Percentiles rank a stretch among this genome's conserved stretches.
These are phyloP conservation scores for Musca vetustissima DNA, from an alignment of 1,140 invertebrate genomes.

Conservation along the genomic window DNA sequence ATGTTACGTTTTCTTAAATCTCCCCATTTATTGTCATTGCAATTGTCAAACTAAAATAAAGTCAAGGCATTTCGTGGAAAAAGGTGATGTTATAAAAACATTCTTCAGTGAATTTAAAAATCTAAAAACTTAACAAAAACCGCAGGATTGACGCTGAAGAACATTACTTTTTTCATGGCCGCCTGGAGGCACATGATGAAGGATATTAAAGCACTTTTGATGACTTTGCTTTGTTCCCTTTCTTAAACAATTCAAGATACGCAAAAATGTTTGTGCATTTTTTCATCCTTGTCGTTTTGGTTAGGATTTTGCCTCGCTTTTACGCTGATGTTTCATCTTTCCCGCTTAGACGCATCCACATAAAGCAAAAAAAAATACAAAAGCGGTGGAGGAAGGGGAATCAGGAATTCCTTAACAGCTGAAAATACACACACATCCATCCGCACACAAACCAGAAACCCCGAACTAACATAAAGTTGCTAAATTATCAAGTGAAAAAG, in stretches of 20 bases:
- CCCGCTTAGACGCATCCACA: too few species aligned
- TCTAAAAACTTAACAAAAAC: too few species aligned
- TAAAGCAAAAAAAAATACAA: too few species aligned
- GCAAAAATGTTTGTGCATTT: constrained; percentile 6
- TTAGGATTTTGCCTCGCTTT: neutral
- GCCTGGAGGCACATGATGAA: constrained; percentile 12
- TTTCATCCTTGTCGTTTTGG: neutral
- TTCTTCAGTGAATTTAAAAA: too few species aligned
- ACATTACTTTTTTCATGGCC: neutral
- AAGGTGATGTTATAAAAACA: too few species aligned
- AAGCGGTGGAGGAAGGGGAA: neutral
- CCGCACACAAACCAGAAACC: too few species aligned
- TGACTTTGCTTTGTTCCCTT: neutral
- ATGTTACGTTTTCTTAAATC: too few species aligned
- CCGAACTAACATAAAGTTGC: neutral
- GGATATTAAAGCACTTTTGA: constrained; percentile 12
- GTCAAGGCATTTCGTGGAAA: too few species aligned
- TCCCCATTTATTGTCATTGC: too few species aligned
- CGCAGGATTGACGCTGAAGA: neutral
- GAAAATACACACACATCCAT: too few species aligned
- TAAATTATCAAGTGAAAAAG: constrained; percentile 22
- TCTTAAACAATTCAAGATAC: neutral
- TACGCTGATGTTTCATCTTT: too few species aligned
- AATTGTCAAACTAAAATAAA: too few species aligned
- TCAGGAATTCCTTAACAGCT: constrained; percentile 5